Conservation (phyloP, 2,797 vertebrate species). For the Salarias fasciatus region DNA sequence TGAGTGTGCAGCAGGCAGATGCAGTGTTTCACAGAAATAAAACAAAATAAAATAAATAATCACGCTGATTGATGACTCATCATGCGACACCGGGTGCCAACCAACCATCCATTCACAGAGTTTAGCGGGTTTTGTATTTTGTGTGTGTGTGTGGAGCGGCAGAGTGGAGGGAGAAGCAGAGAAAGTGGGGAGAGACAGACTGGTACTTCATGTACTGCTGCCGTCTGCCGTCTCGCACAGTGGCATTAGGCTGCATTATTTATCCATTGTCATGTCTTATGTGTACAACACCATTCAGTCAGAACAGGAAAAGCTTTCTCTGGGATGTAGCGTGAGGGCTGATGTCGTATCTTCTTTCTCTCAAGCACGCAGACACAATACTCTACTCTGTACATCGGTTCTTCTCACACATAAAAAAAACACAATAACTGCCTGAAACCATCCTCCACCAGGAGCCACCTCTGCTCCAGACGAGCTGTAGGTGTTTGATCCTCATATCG, state of each 20-base stretch:
- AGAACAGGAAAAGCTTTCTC: slow-evolving; percentile 59
- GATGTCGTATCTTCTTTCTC: slow-evolving; percentile 8
- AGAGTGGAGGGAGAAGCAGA: slow-evolving; percentile 24
- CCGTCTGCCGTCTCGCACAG: slow-evolving; percentile 40
- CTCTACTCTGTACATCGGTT: slow-evolving; percentile 32
- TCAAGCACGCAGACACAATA: slow-evolving; percentile 21
- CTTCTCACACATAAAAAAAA: slow-evolving; percentile 50
- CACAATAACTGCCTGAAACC: slow-evolving; percentile 31
- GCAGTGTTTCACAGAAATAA: slow-evolving; percentile 9
- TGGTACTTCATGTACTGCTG: slow-evolving; percentile 60
- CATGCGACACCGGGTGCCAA: slow-evolving; percentile 40
- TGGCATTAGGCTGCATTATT: slow-evolving; percentile 62
- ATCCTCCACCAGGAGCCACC: slow-evolving; percentile 34
- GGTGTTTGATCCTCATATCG: slow-evolving; percentile 36
- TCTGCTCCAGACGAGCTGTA: slow-evolving; percentile 38
- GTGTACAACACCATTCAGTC: slow-evolving; percentile 51
- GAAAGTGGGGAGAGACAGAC: slow-evolving; percentile 26
- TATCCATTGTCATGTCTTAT: slow-evolving; percentile 42
- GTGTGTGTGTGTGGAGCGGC: not conserved
- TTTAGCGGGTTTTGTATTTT: slow-evolving; percentile 16
- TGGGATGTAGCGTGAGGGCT: not conserved
- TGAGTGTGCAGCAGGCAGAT: slow-evolving; percentile 17
- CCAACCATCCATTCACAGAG: slow-evolving; percentile 33
- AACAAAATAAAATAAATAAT: slow-evolving; percentile 24
- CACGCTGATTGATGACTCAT: slow-evolving; percentile 53